Percentiles rank a stretch among this genome's conserved stretches.
Evolutionary conservation across 2,888 invertebrate genomes (phyloP).

Genomic region (Chelonus formosanus): DNA sequence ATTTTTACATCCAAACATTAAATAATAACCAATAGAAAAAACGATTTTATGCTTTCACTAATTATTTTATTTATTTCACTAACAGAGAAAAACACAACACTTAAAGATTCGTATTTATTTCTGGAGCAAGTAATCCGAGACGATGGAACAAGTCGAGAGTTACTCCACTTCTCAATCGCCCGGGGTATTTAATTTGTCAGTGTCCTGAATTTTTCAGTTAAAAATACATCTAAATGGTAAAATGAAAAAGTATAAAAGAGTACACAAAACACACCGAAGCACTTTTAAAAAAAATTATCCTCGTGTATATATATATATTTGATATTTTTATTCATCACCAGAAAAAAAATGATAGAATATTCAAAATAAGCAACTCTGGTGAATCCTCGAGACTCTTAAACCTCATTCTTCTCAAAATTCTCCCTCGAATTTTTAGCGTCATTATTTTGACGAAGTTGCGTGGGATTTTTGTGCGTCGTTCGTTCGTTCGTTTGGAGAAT

Average conservation of each 20-base stretch:
- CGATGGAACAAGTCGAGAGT: slow-evolving; percentile 25
- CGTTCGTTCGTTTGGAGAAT: slow-evolving; percentile 2
- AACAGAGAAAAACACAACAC: slow-evolving; percentile 13
- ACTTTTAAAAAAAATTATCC: slow-evolving; percentile 10
- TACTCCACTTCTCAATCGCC: slow-evolving; percentile 22
- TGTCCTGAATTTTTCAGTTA: slow-evolving; percentile 25
- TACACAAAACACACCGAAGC: slow-evolving; percentile 17
- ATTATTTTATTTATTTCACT: slow-evolving; percentile 15
- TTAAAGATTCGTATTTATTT: slow-evolving; percentile 20
- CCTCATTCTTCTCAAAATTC: slow-evolving; percentile 18
- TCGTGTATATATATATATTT: neutral
- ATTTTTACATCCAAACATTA: slow-evolving; percentile 23
- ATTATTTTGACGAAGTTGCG: neutral
- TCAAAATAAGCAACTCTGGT: slow-evolving; percentile 1
- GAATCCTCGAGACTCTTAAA: slow-evolving; percentile 17
- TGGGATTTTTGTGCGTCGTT: neutral
- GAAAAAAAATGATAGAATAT: slow-evolving; percentile 18
- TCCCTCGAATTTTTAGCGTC: slow-evolving; percentile 8
- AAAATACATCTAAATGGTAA: slow-evolving; percentile 27
- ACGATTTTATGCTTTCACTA: neutral
- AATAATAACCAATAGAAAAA: neutral
- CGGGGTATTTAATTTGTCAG: slow-evolving; percentile 16
- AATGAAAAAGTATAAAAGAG: slow-evolving; percentile 26
- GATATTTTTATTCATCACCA: slow-evolving; percentile 9
- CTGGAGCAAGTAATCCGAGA: slow-evolving; percentile 28